phyloP scores from a whole-genome alignment of 2,888 invertebrate species.

The Cacoxenus indagator region DNA sequence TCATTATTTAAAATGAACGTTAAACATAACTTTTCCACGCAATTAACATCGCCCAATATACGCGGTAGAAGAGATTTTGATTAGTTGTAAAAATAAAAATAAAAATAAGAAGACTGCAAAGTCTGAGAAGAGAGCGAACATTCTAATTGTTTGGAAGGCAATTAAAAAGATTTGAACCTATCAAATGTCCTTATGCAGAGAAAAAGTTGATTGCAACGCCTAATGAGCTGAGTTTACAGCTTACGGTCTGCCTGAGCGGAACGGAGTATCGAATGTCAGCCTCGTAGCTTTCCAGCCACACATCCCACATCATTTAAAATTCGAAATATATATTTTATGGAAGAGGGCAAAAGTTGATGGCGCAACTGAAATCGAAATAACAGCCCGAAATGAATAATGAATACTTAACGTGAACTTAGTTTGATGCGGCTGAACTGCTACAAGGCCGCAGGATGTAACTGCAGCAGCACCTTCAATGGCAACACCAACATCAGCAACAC shows the following conservation, averaged over 20 bases:
- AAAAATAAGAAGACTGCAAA: too few relatives aligned
- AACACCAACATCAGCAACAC: not conserved
- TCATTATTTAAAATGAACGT: too few relatives aligned
- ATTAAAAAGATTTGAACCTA: not conserved
- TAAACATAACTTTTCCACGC: too few relatives aligned
- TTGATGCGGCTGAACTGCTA: not conserved
- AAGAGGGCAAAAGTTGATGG: not conserved
- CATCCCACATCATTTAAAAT: not conserved
- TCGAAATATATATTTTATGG: not conserved
- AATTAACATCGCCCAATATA: too few relatives aligned
- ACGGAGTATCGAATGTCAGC: too few relatives aligned
- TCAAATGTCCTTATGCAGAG: not conserved
- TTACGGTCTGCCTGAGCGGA: not conserved
- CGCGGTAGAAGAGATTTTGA: too few relatives aligned
- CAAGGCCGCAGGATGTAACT: not conserved
- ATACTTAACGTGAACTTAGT: conserved; percentile 1
- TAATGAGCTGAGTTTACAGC: not conserved
- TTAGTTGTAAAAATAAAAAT: too few relatives aligned
- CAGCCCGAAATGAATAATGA: conserved; percentile 1
- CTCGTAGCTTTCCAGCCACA: too few relatives aligned
- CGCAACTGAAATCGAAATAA: not conserved
- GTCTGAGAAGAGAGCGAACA: too few relatives aligned
- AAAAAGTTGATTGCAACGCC: not conserved
- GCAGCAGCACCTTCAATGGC: not conserved
- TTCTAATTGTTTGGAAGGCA: not conserved